Evolutionary conservation across 2,888 invertebrate genomes (phyloP), one percentile per base, ranked within the genome.

Genomic region (Tupiocoris notatus): DNA sequence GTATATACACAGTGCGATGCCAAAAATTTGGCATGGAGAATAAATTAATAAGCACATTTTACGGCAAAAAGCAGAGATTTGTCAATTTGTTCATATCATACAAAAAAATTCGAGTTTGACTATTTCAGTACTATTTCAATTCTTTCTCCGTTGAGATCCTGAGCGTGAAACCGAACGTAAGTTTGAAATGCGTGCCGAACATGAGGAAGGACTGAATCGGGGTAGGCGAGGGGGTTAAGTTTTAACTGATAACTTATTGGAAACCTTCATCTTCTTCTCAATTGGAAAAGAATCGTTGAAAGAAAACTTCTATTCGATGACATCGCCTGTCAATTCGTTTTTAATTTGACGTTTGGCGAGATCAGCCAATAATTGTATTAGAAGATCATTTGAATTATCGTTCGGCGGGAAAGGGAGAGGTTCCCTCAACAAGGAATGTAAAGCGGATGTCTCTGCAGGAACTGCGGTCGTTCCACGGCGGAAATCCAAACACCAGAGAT

Each of bases 401-500:
- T 54, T 67, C 12, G 12, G 12, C 6, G 12, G 3, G 39, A 12
- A 39, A 12, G 39, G 39, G 39, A 39, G 22, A n/a, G 67, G 67
- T 56, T 67, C 22, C 67, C 67, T 22, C 22, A 22, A 39, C 67
- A 56, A 54, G 17, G 65, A 39, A 65, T 20, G 17, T 16, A 18
- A n/a, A n/a, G 39, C 22, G 65, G 65, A 67, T 67, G 56, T 67
- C 56, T 12, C 12, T 39, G 73, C 39, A 22, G 73, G 73, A 73
- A 73, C 39, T 73, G 73, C 73, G 39, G 73, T 73, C 73, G 73
- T 73, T 73, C 73, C 73, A 54, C 39, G 21, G 62, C 61, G 73
- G 73, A 73, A 73, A 54, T 56, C 20, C 25, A 18, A 73, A 39
- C 61, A 73, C 39, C 62, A 54, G 62, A 22, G 54, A 62, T 62